A percentile compares a stretch with the other conserved stretches of the same genome.
Evolutionary conservation across 2,888 invertebrate genomes (phyloP).

Genomic region (Spodoptera littoralis): DNA sequence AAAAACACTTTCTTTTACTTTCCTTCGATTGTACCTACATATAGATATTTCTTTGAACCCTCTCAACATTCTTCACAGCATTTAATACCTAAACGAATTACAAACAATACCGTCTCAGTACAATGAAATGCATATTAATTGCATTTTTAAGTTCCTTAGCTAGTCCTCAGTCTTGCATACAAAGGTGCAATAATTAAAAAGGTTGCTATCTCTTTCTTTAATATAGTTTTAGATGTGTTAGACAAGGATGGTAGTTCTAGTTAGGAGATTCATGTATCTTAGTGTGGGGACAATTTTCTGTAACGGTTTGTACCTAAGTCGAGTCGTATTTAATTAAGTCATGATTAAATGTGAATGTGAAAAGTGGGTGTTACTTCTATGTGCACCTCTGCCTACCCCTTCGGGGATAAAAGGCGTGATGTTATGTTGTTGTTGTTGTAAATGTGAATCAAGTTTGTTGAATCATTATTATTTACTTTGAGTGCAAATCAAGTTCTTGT

Average conservation of each 20-base stretch:
- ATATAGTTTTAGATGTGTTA: not conserved
- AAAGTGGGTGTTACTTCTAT: too few relatives aligned
- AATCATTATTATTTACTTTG: not conserved
- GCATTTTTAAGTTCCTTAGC: constrained; percentile 31
- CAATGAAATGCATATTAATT: constrained; percentile 47
- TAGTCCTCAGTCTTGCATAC: constrained; percentile 36
- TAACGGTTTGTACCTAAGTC: constrained; percentile 30
- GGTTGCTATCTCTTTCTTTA: constrained; percentile 23
- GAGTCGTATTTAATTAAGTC: not conserved
- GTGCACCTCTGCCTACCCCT: too few relatives aligned
- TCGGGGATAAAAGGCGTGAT: too few relatives aligned
- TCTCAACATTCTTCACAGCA: constrained; percentile 12
- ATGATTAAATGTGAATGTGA: constrained; percentile 36
- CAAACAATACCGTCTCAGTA: constrained; percentile 27
- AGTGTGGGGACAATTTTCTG: constrained; percentile 31
- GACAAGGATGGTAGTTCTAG: constrained; percentile 18
- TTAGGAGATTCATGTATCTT: constrained; percentile 14
- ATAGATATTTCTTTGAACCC: too few relatives aligned
- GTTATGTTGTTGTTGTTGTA: too few relatives aligned
- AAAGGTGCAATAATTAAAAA: constrained; percentile 42
- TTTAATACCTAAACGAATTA: constrained; percentile 35
- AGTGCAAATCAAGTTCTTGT: not conserved
- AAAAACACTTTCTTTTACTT: too few relatives aligned
- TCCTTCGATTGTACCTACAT: too few relatives aligned
- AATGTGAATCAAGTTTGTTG: constrained; percentile 28